Conservation (phyloP, 2,888 invertebrate species). For the Drosophila ezoana region DNA sequence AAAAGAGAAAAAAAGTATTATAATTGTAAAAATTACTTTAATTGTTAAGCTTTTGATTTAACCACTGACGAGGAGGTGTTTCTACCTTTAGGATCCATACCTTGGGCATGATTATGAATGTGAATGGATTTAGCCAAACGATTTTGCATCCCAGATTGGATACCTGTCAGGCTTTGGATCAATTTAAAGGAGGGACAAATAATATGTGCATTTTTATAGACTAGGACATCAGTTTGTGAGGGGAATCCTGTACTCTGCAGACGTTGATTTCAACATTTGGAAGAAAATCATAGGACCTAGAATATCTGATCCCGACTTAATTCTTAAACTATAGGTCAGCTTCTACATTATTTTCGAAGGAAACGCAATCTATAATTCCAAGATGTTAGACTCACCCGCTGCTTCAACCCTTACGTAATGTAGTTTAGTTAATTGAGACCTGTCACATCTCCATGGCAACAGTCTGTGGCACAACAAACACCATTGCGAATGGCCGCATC, state of each 20-base stretch:
- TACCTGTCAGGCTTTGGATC: too few species aligned
- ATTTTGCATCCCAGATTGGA: too few species aligned
- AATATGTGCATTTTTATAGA: too few species aligned
- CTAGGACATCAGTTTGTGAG: too few species aligned
- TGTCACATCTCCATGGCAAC: conserved; percentile 28
- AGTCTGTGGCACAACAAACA: conserved; percentile 14
- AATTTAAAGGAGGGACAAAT: too few species aligned
- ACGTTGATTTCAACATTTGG: too few species aligned
- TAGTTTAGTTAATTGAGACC: background rate
- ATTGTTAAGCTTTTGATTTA: background rate
- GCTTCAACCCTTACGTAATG: conserved; percentile 4
- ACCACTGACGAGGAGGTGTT: background rate
- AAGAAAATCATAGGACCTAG: too few species aligned
- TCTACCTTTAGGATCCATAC: background rate
- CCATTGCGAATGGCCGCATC: background rate
- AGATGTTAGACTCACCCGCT: background rate
- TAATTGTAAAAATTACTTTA: conserved; percentile 26
- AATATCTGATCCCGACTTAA: too few species aligned
- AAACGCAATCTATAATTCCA: background rate
- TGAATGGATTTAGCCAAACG: too few species aligned
- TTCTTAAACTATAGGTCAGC: too few species aligned
- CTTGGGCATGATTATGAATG: background rate
- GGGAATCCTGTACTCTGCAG: too few species aligned
- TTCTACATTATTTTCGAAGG: too few species aligned
- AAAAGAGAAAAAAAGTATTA: conserved; percentile 47